phyloP scores from a whole-genome alignment of 2,113 vertebrate genomes.

The Colaptes auratus region DNA sequence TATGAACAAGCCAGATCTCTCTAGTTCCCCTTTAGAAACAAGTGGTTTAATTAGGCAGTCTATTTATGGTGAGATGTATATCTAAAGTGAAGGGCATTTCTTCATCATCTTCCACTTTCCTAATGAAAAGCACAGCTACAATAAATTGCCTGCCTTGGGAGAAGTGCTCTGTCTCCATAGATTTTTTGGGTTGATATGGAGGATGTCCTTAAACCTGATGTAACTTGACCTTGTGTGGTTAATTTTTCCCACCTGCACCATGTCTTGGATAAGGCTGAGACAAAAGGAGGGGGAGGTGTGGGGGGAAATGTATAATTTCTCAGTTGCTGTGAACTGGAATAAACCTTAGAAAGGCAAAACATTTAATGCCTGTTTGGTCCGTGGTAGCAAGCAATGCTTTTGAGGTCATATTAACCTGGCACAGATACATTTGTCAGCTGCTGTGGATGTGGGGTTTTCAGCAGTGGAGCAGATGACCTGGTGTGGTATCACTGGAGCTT shows the following conservation, averaged over 20 bases:
- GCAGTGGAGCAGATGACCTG: neutral
- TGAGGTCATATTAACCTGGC: neutral
- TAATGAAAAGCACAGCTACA: neutral
- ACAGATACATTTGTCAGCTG: neutral
- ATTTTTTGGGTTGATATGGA: neutral
- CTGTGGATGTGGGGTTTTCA: neutral
- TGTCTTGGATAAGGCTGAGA: neutral
- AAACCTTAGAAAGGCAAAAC: neutral
- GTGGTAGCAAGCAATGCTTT: neutral
- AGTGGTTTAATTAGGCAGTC: slow-evolving; percentile 6
- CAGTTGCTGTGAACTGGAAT: neutral
- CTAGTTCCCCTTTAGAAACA: slow-evolving; percentile 13
- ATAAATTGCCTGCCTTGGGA: neutral
- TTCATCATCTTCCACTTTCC: neutral
- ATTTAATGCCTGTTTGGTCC: neutral
- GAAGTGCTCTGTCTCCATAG: neutral
- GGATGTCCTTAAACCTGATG: neutral
- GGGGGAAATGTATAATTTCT: neutral
- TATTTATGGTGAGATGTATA: slow-evolving; percentile 23
- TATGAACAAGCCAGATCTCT: neutral
- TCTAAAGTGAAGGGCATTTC: slow-evolving; percentile 28
- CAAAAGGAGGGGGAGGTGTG: neutral
- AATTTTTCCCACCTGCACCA: neutral
- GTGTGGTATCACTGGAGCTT: neutral
- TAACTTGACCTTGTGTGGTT: neutral